Percentiles rank a stretch among this genome's conserved stretches.
Evolutionary conservation across 1,140 invertebrate genomes (phyloP).

Genomic region (Conus ventricosus): DNA sequence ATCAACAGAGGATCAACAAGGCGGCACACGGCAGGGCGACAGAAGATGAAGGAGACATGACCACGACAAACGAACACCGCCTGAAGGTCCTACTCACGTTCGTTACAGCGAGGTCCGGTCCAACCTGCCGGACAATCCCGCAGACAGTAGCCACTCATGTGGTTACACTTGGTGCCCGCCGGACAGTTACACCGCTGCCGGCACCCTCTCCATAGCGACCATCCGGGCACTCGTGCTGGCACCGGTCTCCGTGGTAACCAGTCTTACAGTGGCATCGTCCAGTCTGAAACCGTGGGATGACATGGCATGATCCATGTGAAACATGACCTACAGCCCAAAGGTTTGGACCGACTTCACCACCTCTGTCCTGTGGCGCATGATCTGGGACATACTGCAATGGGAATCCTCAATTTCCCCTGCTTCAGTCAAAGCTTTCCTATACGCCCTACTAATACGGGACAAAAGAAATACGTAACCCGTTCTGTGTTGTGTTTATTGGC

Average conservation of each 20-base stretch:
- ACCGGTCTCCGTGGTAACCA: constrained; percentile 77
- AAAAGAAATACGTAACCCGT: no score
- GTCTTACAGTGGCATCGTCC: constrained; percentile 91
- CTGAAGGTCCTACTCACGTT: constrained; percentile 70
- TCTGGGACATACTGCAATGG: no score
- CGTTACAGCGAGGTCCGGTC: constrained; percentile 86
- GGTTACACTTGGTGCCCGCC: constrained; percentile 83
- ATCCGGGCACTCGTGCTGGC: constrained; percentile 63
- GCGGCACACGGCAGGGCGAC: no score
- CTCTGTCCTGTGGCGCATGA: no score
- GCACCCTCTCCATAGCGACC: constrained; percentile 74
- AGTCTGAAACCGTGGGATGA: constrained; percentile 74
- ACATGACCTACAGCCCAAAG: no score
- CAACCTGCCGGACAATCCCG: constrained; percentile 89
- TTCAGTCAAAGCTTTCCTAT: no score
- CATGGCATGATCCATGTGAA: background rate
- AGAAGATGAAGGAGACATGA: background rate
- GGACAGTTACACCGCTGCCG: constrained; percentile 71
- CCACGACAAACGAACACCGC: background rate
- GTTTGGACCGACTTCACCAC: no score
- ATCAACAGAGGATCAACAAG: no score
- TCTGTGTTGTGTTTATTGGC: no score
- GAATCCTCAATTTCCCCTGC: no score
- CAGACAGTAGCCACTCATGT: constrained; percentile 87
- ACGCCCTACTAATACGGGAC: no score